These are phyloP conservation scores for Erythrolamprus reginae DNA, from an alignment of 2,113 vertebrate genomes.

Conservation along the genomic window DNA sequence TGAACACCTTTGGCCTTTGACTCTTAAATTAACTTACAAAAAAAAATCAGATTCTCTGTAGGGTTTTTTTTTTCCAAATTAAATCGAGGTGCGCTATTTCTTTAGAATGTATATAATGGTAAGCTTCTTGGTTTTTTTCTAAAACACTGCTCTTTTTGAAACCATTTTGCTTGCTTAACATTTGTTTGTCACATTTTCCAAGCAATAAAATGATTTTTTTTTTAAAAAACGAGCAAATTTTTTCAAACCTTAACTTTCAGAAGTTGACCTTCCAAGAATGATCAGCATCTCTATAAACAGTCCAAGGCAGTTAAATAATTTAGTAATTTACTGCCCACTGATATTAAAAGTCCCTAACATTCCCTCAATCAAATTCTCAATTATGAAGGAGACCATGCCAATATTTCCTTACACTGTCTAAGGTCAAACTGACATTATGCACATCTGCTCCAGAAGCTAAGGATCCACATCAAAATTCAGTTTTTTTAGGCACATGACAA, in stretches of 20 bases:
- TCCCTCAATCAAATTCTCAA: not conserved
- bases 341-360: not conserved
- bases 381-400: not conserved
- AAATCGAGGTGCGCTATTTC: not conserved
- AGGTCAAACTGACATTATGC: not conserved
- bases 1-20: not conserved
- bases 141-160: not conserved
- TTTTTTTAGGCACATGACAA: not conserved
- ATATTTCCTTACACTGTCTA: not conserved
- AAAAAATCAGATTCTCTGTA: not conserved
- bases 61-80: not conserved
- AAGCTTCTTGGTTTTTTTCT: not conserved
- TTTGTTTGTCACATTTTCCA: not conserved
- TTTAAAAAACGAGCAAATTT: not conserved
- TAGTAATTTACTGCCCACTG: not conserved
- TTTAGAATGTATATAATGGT: not conserved
- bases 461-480: not conserved
- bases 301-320: not conserved
- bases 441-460: not conserved
- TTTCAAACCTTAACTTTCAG: not conserved
- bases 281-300: not conserved
- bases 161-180: not conserved
- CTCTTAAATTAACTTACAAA: not conserved
- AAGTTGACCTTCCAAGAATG: not conserved
- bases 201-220: not conserved